These are phyloP conservation scores for Siphlonurus alternatus DNA, from an alignment of 2,888 invertebrate genomes.

Conservation along the genomic window DNA sequence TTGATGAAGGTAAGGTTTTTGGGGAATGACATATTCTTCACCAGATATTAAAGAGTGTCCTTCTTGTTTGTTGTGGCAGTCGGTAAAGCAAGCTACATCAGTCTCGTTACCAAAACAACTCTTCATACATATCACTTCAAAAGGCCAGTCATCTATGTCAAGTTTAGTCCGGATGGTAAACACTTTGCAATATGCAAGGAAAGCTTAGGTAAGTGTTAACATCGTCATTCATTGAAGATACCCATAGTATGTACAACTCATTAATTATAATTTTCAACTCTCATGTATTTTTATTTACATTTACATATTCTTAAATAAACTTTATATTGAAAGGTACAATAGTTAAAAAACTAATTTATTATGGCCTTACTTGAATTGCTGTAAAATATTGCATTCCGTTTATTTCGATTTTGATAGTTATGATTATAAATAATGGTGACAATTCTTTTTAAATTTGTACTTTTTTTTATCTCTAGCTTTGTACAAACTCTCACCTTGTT, in stretches of 20 bases:
- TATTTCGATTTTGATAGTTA: too few relatives aligned
- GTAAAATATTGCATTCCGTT: too few relatives aligned
- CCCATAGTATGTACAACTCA: too few relatives aligned
- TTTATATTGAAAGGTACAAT: too few relatives aligned
- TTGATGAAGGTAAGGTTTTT: conserved; percentile 59
- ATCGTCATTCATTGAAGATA: not conserved
- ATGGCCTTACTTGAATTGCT: too few relatives aligned
- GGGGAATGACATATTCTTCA: conserved; percentile 6
- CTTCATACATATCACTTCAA: conserved; percentile 76
- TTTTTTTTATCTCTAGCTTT: not conserved
- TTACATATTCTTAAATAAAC: too few relatives aligned
- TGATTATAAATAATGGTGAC: too few relatives aligned
- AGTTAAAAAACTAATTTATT: too few relatives aligned
- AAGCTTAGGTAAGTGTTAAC: conserved; percentile 43
- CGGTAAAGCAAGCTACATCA: conserved; percentile 72
- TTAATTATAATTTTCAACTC: too few relatives aligned
- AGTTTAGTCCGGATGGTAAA: conserved; percentile 88
- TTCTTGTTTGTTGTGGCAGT: too few relatives aligned
- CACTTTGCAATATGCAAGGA: conserved; percentile 82
- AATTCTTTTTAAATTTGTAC: conserved; percentile 4
- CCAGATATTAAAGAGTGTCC: not conserved
- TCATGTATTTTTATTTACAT: too few relatives aligned
- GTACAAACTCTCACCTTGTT: conserved; percentile 7
- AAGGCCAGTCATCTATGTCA: conserved; percentile 51
- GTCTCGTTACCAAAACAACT: conserved; percentile 63